Evolutionary conservation across 2,113 vertebrate species (phyloP).

Genomic region (Boleophthalmus pectinirostris): DNA sequence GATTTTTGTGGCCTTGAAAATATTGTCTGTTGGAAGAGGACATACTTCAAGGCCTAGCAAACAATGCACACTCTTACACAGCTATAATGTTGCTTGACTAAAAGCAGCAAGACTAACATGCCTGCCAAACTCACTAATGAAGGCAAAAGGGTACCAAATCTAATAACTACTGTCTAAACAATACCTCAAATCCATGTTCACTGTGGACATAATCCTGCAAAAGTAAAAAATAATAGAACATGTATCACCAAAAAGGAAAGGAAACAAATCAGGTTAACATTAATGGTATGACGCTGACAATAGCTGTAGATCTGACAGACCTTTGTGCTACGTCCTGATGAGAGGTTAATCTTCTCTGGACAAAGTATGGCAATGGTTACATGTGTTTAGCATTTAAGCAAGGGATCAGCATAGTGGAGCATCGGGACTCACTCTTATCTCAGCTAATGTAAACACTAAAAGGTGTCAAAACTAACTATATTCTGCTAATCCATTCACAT

Average conservation of each 20-base stretch:
- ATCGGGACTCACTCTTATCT: conserved; percentile 54
- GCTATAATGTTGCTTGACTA: background rate
- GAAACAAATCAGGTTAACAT: background rate
- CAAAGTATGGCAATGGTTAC: conserved; percentile 42
- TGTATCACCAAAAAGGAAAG: conserved; percentile 5
- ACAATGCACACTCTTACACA: background rate
- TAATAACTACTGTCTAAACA: conserved; percentile 13
- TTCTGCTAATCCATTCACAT: conserved; percentile 37
- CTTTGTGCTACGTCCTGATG: conserved; percentile 40
- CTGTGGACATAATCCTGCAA: conserved; percentile 23
- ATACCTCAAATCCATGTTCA: conserved; percentile 47
- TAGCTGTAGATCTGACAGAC: conserved; percentile 43
- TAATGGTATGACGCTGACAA: conserved; percentile 58
- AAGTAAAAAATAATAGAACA: background rate
- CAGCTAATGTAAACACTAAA: conserved; percentile 60
- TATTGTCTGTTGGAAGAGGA: background rate
- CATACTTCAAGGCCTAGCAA: background rate
- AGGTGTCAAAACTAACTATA: conserved; percentile 62
- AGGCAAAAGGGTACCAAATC: conserved; percentile 13
- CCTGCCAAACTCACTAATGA: background rate
- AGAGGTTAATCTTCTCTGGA: conserved; percentile 33
- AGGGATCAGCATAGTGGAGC: conserved; percentile 32
- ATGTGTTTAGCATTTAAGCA: conserved; percentile 62
- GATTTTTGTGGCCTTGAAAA: conserved; percentile 1
- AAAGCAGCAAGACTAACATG: background rate